Evolutionary conservation across 2,797 vertebrate genomes (phyloP).

Genomic region (Danio albolineatus): DNA sequence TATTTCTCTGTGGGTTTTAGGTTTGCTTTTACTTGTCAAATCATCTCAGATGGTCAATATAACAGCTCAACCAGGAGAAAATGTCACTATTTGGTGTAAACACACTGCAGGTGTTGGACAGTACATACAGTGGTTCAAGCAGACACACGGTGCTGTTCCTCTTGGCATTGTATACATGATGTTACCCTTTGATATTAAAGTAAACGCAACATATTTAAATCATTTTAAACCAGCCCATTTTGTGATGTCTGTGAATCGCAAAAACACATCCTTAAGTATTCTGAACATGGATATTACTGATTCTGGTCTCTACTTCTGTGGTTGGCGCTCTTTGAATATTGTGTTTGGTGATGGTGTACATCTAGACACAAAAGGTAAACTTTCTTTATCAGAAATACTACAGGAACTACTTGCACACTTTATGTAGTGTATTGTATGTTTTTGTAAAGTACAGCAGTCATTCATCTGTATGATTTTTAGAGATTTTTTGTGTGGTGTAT

Average conservation of each 20-base stretch:
- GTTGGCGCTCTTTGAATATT: rapidly evolving
- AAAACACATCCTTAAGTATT: background rate
- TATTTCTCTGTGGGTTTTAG: background rate
- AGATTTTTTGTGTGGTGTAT: background rate
- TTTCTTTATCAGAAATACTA: background rate
- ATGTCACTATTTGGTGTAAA: background rate
- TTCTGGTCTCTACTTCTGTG: conserved; percentile 25
- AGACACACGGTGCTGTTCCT: background rate
- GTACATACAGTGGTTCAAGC: background rate
- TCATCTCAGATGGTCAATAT: background rate
- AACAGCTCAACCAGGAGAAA: background rate
- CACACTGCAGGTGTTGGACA: rapidly evolving
- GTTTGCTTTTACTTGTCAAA: background rate
- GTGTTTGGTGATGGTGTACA: background rate
- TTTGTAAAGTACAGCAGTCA: background rate
- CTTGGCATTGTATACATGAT: background rate
- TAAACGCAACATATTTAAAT: background rate
- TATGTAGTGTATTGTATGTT: rapidly evolving
- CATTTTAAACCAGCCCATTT: background rate
- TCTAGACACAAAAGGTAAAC: conserved; percentile 14
- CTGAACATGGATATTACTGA: background rate
- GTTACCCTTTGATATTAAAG: rapidly evolving
- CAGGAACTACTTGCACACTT: background rate
- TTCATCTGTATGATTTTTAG: background rate
- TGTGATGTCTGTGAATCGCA: background rate